A percentile compares a stretch with the other conserved stretches of the same genome.
phyloP scores from a whole-genome alignment of 1,140 invertebrate genomes.

The Oreohelix idahoensis region DNA sequence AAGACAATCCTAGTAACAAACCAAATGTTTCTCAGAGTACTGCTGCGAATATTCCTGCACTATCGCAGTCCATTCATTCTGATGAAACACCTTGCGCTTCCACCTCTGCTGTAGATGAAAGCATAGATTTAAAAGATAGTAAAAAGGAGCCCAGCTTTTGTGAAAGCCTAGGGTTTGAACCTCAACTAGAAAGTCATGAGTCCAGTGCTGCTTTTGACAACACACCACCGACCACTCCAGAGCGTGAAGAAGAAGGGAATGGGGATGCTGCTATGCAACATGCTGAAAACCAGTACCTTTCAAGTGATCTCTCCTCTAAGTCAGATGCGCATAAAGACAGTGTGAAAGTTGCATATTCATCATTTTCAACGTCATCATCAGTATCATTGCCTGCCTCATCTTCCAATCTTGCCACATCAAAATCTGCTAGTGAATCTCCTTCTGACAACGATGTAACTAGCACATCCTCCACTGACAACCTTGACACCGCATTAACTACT shows the following conservation, averaged over 20 bases:
- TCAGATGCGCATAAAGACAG: constrained; percentile 37
- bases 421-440: constrained; percentile 62
- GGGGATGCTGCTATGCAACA: constrained; percentile 23
- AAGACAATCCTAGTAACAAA: neutral
- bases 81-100: constrained; percentile 28
- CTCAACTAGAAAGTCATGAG: constrained; percentile 41
- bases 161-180: constrained; percentile 38
- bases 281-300: constrained; percentile 20
- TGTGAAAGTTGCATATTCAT: constrained; percentile 41
- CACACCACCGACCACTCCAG: constrained; percentile 86
- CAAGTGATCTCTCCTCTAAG: constrained; percentile 44
- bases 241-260: constrained; percentile 68
- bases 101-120: neutral
- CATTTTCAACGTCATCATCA: neutral
- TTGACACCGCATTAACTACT: constrained; percentile 60
- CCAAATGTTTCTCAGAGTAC: neutral
- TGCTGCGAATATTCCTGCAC: neutral
- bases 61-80: neutral
- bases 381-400: neutral
- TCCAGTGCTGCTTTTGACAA: constrained; percentile 77
- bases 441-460: constrained; percentile 61
- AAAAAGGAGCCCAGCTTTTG: constrained; percentile 72
- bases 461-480: constrained; percentile 61
- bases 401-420: neutral
- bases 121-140: constrained; percentile 66